Evolutionary conservation across 2,113 vertebrate genomes (phyloP), one percentile per base, ranked within the genome.

Genomic region (Corydoras sp.): DNA sequence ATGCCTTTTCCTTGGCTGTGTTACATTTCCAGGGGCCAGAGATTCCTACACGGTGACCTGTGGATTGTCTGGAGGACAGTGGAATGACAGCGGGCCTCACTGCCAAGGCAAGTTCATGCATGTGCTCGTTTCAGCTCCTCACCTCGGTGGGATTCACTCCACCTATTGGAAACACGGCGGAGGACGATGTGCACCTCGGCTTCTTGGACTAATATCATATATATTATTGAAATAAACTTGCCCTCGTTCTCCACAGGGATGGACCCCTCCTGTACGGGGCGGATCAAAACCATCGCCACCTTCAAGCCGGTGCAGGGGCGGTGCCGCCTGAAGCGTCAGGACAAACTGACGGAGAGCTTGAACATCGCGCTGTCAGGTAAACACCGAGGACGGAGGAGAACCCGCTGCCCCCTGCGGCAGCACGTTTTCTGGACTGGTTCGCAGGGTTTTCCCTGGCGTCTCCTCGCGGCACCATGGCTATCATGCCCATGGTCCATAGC

Each of bases 251-350:
- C 12, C 88, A 75, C 82, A 90, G 86, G 90, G 66, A 69, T 80
- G 72, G 87, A 86, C 72, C 74, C 62, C 49, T 58, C 76, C 85
- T 87, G 89, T 81, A 81, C 86, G 71, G 80, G 88, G 65, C 89
- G 88, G 81, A 77, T 97, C 85, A 96, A 92, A 87, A 91, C 94
- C 85, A 96, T 91, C 0, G 86, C 94, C 81, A 95, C 93, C 24
- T 96, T 99, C 88, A 96, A 91, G 80, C 89, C 95, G 79, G 92
- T 89, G 81, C 89, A 93, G 68, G 87, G 92, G 76, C 94, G 91
- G 86, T 99, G 96, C 92, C 93, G 92, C 83, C 88, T 97, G 84
- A 96, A 91, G 87, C 90, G 92, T 79, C 87, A 88, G 68, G 93
- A 94, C 81, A 90, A 89, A 85, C 90, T 93, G 80, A 88, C 89